Evolutionary conservation across 2,113 vertebrate species (phyloP), one percentile per base, ranked within the genome.

Genomic region (Syngnathus typhle): DNA sequence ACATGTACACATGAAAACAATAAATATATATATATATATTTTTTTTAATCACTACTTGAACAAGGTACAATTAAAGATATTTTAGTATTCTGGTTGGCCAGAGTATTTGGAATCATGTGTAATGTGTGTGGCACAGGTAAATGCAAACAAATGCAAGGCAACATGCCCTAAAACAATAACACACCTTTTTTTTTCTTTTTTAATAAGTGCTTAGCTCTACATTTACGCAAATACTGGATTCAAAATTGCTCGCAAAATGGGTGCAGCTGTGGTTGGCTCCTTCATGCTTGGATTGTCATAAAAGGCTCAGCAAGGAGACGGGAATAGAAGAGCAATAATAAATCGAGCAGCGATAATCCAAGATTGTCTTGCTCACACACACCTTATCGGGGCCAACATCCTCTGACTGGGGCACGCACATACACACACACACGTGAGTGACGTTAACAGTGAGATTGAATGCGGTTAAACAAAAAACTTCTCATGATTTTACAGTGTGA

Each of bases 331-430:
- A 73, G 49, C 12, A 44, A 44, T 46, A 46, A 78, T 67, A 68
- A 68, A 32, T 46, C 66, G 73, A 72, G 78, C 80, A 76, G 65
- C 41, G 63, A 73, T 63, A 65, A 73, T 74, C 41, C 64, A 73
- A 63, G 68, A 83, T 27, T 71, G 60, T 73, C 39, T 80, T 72
- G 74, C 79, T 77, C 85, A 84, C 87, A 92, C 89, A 89, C 90
- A 92, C 90, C 91, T 92, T 90, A 92, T 82, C 90, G 90, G 79
- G 90, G 90, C 90, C 90, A 92, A 85, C 90, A 91, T 88, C 89
- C 90, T 90, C 88, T 88, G 86, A 90, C 91, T 91, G 81, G 70
- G 60, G 68, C 84, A 79, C 60, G 75, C 65, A 84, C 67, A 84
- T 39, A 78, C 80, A 86, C 76, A 88, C 61, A 78, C 72, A 71